A percentile compares a stretch with the other conserved stretches of the same genome.
Conservation (phyloP, 37 sponge, comb jelly and placozoan genomes). For the Dysidea cf. avara region DNA sequence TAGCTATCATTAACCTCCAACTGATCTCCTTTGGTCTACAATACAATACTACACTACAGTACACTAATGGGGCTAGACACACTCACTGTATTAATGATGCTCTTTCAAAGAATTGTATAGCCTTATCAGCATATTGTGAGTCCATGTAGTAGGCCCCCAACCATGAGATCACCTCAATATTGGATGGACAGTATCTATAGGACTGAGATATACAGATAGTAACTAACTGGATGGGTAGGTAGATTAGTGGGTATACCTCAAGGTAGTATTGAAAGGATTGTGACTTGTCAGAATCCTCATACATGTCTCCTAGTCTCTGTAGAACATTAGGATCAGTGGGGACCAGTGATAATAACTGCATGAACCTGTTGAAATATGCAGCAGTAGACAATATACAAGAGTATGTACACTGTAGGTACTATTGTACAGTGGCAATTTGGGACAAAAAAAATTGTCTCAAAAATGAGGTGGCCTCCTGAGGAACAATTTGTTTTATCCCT, state of each 20-base stretch:
- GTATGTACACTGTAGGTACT: not conserved
- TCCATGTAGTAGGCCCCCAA: slow-evolving; percentile 96
- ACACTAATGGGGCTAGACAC: not conserved
- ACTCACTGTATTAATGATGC: slow-evolving; percentile 86
- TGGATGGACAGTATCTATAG: slow-evolving; percentile 90
- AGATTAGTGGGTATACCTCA: slow-evolving; percentile 48
- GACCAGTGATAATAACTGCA: slow-evolving; percentile 88
- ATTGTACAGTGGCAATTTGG: not conserved
- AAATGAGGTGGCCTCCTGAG: slow-evolving; percentile 1
- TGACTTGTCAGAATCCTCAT: slow-evolving; percentile 85
- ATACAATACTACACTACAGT: not conserved
- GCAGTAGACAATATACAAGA: too few relatives aligned
- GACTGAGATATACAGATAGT: slow-evolving; percentile 49
- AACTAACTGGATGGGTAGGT: not conserved
- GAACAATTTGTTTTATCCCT: too few relatives aligned
- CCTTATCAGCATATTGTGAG: slow-evolving; percentile 91
- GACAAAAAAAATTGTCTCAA: not conserved
- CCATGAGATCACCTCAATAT: slow-evolving; percentile 94
- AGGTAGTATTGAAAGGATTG: slow-evolving; percentile 92
- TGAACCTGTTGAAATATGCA: too few relatives aligned
- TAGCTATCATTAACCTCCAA: slow-evolving; percentile 97
- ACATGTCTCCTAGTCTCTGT: slow-evolving; percentile 83
- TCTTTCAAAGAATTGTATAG: slow-evolving; percentile 87
- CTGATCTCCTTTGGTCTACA: slow-evolving; percentile 83
- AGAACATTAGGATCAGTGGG: slow-evolving; percentile 92